Evolutionary conservation across 2,888 invertebrate species (phyloP).

Genomic region (Drosophila tanythrix): DNA sequence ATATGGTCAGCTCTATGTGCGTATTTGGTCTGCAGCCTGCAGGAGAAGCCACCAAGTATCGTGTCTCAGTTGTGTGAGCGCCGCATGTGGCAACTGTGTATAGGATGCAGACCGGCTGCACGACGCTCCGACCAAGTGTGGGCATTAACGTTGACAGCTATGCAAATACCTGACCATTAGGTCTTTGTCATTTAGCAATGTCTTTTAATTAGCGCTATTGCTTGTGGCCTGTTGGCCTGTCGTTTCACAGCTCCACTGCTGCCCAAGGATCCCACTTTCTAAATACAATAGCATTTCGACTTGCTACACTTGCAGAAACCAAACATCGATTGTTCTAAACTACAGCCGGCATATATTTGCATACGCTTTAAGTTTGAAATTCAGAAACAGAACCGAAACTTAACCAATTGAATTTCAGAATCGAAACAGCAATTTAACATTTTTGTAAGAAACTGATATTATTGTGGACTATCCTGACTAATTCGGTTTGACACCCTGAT

Average conservation of each 20-base stretch:
- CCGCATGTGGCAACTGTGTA: conserved; percentile 41
- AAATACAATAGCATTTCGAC: conserved; percentile 45
- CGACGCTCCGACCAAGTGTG: conserved; percentile 68
- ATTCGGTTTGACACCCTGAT: not conserved
- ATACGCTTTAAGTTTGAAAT: not conserved
- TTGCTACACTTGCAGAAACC: not conserved
- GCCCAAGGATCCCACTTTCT: conserved; percentile 50
- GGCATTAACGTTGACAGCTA: conserved; percentile 78
- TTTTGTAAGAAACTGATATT: not conserved
- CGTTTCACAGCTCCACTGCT: not conserved
- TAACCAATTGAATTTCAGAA: not conserved
- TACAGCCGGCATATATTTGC: not conserved
- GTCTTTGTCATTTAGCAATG: conserved; percentile 79
- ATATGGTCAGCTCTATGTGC: conserved; percentile 69
- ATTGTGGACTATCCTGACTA: not conserved
- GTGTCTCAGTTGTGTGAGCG: conserved; percentile 13
- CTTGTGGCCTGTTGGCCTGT: conserved; percentile 46
- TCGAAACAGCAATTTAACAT: not conserved
- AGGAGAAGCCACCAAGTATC: not conserved
- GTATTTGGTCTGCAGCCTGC: conserved; percentile 59
- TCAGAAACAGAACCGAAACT: not conserved
- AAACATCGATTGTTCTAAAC: not conserved
- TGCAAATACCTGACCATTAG: conserved; percentile 76
- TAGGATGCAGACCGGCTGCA: not conserved
- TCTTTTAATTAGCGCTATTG: conserved; percentile 73